Evolutionary conservation across 2,888 invertebrate species (phyloP), one percentile per base, ranked within the genome.

Genomic region (Sphinx pinastri): DNA sequence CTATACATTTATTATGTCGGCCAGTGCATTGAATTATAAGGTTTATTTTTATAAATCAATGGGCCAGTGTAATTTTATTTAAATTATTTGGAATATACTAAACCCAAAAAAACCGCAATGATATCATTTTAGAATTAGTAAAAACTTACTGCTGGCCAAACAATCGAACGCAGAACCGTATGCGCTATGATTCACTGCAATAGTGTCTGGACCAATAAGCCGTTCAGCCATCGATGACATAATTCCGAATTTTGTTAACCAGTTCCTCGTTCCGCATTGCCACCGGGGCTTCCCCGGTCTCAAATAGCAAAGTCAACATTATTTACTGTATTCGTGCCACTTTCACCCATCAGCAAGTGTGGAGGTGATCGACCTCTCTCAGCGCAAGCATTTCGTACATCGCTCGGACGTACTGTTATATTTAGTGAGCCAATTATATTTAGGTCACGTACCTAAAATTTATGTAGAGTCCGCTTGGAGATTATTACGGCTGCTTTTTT

Each of bases 361-460:
- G 19, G 49, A 49, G 63, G 63, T 63, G 19, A 47, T 19, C 12
- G 49, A 63, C 63, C 63, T 10, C 63, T 63, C 47, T 63, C 63
- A 16, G 19, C 8, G 47, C 63, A 5, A 47, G 47, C 12, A 49
- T 63, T 63, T 63, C 19, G 47, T 19, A 63, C 63, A 63, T 47
- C 12, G 16, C 59, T 59, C 38, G 59, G 8, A 59, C 16, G 11
- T 16, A 60, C 31, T 38, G 16, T 13, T 63, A 49, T 63, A 63
- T 63, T 63, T 63, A 63, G 60, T 47, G 58, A 13, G 63, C 19
- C 19, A 63, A 63, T 63, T 63, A 49, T 63, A 63, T 63, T 63
- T 49, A 16, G 63, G 63, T 49, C 63, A 47, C 19, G 63, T 6
- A 16, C n/a, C 12, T 38, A n/a, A 16, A 16, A 60, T 16, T 16